Conservation (phyloP, 2,113 vertebrate species). For the Sisor rabdophorus region DNA sequence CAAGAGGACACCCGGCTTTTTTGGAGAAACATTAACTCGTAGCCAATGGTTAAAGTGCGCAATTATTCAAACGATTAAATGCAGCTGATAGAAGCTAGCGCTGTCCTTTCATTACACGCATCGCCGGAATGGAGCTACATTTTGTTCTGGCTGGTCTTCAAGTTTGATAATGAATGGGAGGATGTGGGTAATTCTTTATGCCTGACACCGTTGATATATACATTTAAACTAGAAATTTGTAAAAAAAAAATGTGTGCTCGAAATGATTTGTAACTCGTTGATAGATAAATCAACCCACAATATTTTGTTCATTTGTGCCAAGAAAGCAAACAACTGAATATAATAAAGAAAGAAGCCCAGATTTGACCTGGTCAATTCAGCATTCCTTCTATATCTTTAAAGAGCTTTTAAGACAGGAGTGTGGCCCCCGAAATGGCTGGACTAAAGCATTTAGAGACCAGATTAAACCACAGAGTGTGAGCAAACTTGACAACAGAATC, state of each 20-base stretch:
- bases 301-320: slow-evolving; percentile 18
- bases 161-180: slow-evolving; percentile 55
- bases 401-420: slow-evolving; percentile 62
- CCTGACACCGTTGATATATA: slow-evolving; percentile 55
- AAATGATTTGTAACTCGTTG: slow-evolving; percentile 57
- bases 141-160: slow-evolving; percentile 53
- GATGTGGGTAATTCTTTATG: slow-evolving; percentile 56
- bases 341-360: slow-evolving; percentile 3
- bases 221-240: slow-evolving; percentile 51
- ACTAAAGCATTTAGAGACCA: slow-evolving; percentile 39
- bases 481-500: slow-evolving; percentile 48
- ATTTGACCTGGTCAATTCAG: slow-evolving; percentile 53
- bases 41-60: slow-evolving; percentile 20
- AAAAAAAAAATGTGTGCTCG: slow-evolving; percentile 52
- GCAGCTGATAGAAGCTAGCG: slow-evolving; percentile 44
- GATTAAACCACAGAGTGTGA: slow-evolving; percentile 50
- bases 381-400: slow-evolving; percentile 59
- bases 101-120: slow-evolving; percentile 46
- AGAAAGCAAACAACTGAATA: slow-evolving; percentile 4
- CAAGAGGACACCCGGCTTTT: slow-evolving; percentile 32
- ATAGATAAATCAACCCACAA: slow-evolving; percentile 52
- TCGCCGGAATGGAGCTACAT: slow-evolving; percentile 34
- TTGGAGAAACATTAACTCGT: slow-evolving; percentile 22
- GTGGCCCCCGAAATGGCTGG: slow-evolving; percentile 51
- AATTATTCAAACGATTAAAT: slow-evolving; percentile 62